Percentiles rank a stretch among this genome's conserved stretches.
phyloP scores from a whole-genome alignment of 2,888 invertebrate genomes.

The Noctua fimbriata region DNA sequence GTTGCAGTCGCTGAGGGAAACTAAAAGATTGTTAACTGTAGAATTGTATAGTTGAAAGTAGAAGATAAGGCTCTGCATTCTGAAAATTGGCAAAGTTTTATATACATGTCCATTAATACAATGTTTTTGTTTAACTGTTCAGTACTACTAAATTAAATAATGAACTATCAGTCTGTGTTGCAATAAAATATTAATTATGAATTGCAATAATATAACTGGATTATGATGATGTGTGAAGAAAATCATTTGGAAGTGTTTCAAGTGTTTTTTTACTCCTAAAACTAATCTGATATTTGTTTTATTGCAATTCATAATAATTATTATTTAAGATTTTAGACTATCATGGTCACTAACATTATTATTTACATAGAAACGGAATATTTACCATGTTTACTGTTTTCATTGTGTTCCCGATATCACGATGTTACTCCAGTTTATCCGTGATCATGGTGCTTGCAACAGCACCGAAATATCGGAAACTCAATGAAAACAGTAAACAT shows the following conservation, averaged over 20 bases:
- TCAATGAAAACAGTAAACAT: no score
- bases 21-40: conserved; percentile 43
- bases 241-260: neutral
- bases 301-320: neutral
- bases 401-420: no score
- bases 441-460: no score
- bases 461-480: no score
- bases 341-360: no score
- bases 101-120: neutral
- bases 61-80: neutral
- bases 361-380: no score
- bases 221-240: neutral
- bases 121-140: neutral
- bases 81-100: neutral
- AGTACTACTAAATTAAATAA: neutral
- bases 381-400: no score
- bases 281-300: neutral
- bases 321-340: no score
- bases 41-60: conserved; percentile 39
- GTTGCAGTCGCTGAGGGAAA: conserved; percentile 28
- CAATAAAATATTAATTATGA: neutral
- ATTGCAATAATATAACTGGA: neutral
- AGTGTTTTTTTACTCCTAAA: neutral
- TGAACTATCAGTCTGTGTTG: neutral
- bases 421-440: no score